Base-by-base conservation (phyloP, 2,797 vertebrate genomes). In the Pachyuromys duprasi region DNA sequence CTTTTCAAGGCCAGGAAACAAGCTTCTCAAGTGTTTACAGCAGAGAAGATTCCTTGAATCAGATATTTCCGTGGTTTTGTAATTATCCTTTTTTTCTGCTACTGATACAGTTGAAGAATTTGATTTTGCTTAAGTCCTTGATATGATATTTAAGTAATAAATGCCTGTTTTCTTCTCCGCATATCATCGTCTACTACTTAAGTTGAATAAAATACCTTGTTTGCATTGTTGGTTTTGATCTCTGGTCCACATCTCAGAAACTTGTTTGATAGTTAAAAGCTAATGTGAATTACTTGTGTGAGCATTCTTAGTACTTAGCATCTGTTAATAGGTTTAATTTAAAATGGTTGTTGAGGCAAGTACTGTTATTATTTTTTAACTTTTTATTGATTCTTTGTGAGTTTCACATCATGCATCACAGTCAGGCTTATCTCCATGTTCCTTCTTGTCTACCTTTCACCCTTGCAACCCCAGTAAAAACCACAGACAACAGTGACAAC, bases 21-120 rank as follows among this genome's bases (percentile, higher is more conserved):
- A 90, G 99, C 98, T 97, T 99, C 99, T 95, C 98, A 98, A 97
- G 97, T 98, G 24, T 98, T 99, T 72, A 97, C 95, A 94, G 98
- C 99, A 9, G 99, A 99, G 96, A 99, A 98, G 98, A 99, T 99
- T 97, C 99, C 99, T 49, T 99, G 98, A 99, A 95, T 82, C 31
- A 57, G 62, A 83, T 18, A 90, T 70, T 97, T 96, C 28, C 3
- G 1, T 93, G 81, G 78, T 83, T 89, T 55, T 94, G 33, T 28
- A 67, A 93, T 88, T 95, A 87, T 39, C 33, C 28, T 82, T 92
- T 70, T n/a, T 94, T 86, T 90, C 36, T 57, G 12, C 53, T 91
- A 57, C 8, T 86, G 84, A 83, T 90, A 82, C 3, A 83, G 55
- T 5, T 69, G 93, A 72, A 1, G 4, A 91, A 89, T 70, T 42